Evolutionary conservation across 1,140 invertebrate genomes (phyloP).

Genomic region (Pissodes strobi): DNA sequence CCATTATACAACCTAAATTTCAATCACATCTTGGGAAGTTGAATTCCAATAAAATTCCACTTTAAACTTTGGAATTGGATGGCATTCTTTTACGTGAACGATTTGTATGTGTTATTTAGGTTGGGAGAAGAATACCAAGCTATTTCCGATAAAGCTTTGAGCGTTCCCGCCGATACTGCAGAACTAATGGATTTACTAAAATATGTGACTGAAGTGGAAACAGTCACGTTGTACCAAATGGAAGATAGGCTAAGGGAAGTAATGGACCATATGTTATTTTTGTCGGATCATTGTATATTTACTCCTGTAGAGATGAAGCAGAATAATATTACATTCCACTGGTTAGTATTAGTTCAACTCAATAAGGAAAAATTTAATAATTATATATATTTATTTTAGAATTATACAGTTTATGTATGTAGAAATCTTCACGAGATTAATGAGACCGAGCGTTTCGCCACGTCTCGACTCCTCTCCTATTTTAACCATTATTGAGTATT

Average conservation of each 20-base stretch:
- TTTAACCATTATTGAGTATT: too few relatives aligned
- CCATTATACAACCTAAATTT: too few relatives aligned
- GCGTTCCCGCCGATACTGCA: slow-evolving; percentile 78
- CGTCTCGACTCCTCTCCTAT: too few relatives aligned
- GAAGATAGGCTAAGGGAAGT: slow-evolving; percentile 73
- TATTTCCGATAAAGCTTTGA: slow-evolving; percentile 79
- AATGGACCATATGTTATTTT: slow-evolving; percentile 71
- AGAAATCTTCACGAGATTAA: too few relatives aligned
- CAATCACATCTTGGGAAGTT: too few relatives aligned
- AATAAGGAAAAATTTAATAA: too few relatives aligned
- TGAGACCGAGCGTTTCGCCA: too few relatives aligned
- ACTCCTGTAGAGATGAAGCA: slow-evolving; percentile 83
- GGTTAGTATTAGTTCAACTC: slow-evolving; percentile 65
- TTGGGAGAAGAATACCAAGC: slow-evolving; percentile 83
- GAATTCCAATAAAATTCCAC: too few relatives aligned
- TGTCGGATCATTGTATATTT: slow-evolving; percentile 79
- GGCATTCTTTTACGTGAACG: background rate
- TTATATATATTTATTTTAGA: too few relatives aligned
- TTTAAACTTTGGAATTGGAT: slow-evolving; percentile 7
- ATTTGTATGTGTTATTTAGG: slow-evolving; percentile 59
- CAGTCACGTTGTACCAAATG: slow-evolving; percentile 71
- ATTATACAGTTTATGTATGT: too few relatives aligned
- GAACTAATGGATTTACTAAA: slow-evolving; percentile 81
- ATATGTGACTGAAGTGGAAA: slow-evolving; percentile 78
- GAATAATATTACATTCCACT: slow-evolving; percentile 85